A percentile compares a stretch with the other conserved stretches of the same genome.
Conservation (phyloP, 2,888 invertebrate species). For the Microplitis manilae region DNA sequence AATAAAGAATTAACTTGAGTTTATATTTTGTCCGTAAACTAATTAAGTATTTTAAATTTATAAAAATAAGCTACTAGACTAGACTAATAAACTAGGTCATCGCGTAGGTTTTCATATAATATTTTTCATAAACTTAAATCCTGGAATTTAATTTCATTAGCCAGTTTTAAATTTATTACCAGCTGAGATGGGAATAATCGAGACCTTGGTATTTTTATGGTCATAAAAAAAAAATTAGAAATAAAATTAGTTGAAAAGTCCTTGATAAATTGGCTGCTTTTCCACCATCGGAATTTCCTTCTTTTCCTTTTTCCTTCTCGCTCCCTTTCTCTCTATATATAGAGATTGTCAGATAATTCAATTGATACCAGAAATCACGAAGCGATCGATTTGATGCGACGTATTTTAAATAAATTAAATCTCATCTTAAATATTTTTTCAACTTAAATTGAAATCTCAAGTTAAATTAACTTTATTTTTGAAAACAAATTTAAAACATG, state of each 20-base stretch:
- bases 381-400: constrained; percentile 1
- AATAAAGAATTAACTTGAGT: background rate
- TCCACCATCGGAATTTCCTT: background rate
- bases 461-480: too few relatives aligned
- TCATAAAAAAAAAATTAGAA: background rate
- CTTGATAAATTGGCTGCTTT: constrained; percentile 15
- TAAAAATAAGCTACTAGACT: background rate
- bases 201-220: constrained; percentile 6
- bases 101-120: background rate
- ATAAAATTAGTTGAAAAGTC: constrained; percentile 16
- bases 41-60: background rate
- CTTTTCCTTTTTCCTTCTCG: background rate
- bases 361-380: constrained; percentile 9
- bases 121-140: background rate
- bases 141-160: background rate
- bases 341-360: constrained; percentile 15
- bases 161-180: too few relatives aligned
- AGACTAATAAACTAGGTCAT: background rate
- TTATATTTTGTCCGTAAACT: too few relatives aligned
- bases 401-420: constrained; percentile 8
- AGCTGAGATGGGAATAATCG: background rate
- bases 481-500: too few relatives aligned
- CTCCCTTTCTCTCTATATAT: background rate
- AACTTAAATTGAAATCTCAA: background rate
- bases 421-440: background rate